Conservation (phyloP, 2,797 vertebrate genomes). For the Eulemur mongoz region DNA sequence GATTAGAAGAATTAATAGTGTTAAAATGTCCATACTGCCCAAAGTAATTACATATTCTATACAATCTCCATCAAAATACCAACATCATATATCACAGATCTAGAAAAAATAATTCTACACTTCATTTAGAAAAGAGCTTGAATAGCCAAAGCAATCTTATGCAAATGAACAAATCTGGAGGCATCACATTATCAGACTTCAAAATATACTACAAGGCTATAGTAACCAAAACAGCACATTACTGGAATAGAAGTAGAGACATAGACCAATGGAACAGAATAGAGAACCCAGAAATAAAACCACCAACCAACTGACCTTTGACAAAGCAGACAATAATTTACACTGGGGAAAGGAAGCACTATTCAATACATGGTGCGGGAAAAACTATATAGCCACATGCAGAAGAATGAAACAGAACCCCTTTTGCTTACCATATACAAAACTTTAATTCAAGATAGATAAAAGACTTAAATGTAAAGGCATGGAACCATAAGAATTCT, state of each 20-base stretch:
- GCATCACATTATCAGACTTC: background rate
- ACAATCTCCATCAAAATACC: background rate
- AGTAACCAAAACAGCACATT: background rate
- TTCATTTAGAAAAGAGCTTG: background rate
- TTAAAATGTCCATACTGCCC: background rate
- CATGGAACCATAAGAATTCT: background rate
- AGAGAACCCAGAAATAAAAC: background rate
- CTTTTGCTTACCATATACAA: background rate
- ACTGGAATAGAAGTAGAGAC: too few species aligned
- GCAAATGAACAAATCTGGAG: background rate
- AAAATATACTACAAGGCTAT: background rate
- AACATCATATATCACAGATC: background rate
- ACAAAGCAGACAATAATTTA: background rate
- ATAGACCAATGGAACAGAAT: background rate
- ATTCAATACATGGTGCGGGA: background rate
- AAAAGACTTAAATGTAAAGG: background rate
- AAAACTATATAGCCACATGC: background rate
- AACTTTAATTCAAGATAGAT: background rate
- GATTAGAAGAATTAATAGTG: background rate
- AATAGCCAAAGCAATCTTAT: background rate
- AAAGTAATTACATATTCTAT: background rate
- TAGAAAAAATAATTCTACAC: background rate
- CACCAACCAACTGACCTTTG: background rate
- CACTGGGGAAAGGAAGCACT: background rate
- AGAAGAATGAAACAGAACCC: background rate